A percentile compares a stretch with the other conserved stretches of the same genome.
Evolutionary conservation across 35 echinoderm and acorn worm genomes (phyloP).

Genomic region (Hemicentrotus pulcherrimus): DNA sequence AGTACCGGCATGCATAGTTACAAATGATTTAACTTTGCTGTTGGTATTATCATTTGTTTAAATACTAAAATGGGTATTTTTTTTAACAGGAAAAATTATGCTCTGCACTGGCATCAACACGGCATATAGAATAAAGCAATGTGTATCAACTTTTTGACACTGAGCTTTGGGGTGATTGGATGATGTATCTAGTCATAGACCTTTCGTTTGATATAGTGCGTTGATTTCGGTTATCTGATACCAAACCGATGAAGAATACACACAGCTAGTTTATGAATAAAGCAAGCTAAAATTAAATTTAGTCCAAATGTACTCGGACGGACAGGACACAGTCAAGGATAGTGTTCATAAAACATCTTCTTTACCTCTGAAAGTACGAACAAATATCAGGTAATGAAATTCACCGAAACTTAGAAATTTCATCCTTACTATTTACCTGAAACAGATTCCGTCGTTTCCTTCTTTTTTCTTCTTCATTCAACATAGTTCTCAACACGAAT

Average conservation of each 20-base stretch:
- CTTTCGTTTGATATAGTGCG: too few species aligned
- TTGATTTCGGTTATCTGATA: too few species aligned
- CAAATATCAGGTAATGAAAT: not conserved
- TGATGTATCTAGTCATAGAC: too few species aligned
- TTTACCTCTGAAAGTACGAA: not conserved
- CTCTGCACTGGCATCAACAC: not conserved
- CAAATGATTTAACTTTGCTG: too few species aligned
- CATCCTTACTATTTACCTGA: not conserved
- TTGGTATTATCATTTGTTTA: too few species aligned
- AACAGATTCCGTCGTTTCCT: not conserved
- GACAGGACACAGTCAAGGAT: not conserved
- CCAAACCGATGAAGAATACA: too few species aligned
- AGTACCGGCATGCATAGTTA: too few species aligned
- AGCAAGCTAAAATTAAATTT: not conserved
- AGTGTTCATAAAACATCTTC: not conserved
- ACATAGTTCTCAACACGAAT: not conserved
- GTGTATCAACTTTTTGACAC: too few species aligned
- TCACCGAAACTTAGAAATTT: conserved; percentile 2
- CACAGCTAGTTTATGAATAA: not conserved
- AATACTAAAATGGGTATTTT: too few species aligned
- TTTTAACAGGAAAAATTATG: too few species aligned
- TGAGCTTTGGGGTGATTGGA: too few species aligned
- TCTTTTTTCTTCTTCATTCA: not conserved
- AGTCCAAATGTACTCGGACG: not conserved
- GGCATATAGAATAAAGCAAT: not conserved